Base-by-base conservation (phyloP, 2,113 vertebrate species). In the Colistium nudipinnis region DNA sequence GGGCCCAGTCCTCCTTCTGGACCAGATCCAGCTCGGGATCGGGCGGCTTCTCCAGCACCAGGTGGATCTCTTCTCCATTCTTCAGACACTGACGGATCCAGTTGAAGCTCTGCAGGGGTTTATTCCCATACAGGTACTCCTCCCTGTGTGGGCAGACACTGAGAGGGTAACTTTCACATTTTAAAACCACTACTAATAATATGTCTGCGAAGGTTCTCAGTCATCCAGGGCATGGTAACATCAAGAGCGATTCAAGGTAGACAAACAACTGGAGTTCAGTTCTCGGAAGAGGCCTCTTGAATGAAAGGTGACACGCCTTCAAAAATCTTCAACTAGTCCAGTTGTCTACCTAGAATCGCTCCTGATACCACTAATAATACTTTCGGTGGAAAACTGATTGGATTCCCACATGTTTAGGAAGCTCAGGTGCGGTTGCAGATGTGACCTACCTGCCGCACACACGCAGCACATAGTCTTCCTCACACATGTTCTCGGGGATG, bases 71-170 rank as follows among this genome's bases (percentile, higher is more conserved):
- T 13, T 98, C 96, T 0, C 95, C 94, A 2, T 93, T 97, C 89
- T 98, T 98, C 78, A 99, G 92, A 83, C 96, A 98, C 24, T 97
- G 96, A 55, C 97, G 93, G 76, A 99, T 92, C 96, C 97, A 98
- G 78, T 96, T 94, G 85, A 99, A 99, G 85, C 96, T 92, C 87
- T 92, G 95, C 53, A 99, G 91, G 3, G 96, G 93, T 7, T 92
- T 93, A 28, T 97, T 94, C 8, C 96, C 96, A 9, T 93, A 96
- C 61, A 99, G 90, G 74, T 95, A 99, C 69, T 99, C 98, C 55
- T 98, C 97, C 69, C 98, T 91, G 78, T 14, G 27, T 1, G 13
- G 16, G 17, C 24, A 24, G 0, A 51, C 1, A 63, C 1, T 0
- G 2, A 51, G 2, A 35, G 14, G 9, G 4, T 67, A 11, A 54